Conservation (phyloP, 2,888 invertebrate species). For the Amblyteles armatorius region DNA sequence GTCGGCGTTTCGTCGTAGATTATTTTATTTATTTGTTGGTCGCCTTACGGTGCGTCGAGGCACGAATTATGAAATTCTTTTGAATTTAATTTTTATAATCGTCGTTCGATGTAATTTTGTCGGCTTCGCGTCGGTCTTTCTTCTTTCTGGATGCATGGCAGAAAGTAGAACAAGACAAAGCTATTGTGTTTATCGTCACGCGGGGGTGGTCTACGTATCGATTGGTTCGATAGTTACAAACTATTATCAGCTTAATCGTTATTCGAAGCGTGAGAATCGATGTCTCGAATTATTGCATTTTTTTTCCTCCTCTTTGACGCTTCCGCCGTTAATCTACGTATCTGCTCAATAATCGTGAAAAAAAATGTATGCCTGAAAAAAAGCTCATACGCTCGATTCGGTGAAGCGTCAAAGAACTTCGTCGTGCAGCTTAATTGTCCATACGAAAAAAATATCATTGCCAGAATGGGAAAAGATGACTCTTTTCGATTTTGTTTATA, state of each 20-base stretch:
- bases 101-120: slow-evolving; percentile 14
- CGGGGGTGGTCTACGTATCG: slow-evolving; percentile 7
- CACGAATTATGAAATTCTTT: slow-evolving; percentile 43
- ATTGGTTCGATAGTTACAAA: slow-evolving; percentile 54
- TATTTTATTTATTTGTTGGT: slow-evolving; percentile 62
- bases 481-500: slow-evolving; percentile 24
- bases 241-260: slow-evolving; percentile 49
- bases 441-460: slow-evolving; percentile 36
- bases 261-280: slow-evolving; percentile 25
- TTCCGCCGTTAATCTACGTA: slow-evolving; percentile 21
- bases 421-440: slow-evolving; percentile 52
- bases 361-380: slow-evolving; percentile 1
- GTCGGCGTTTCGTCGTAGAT: slow-evolving; percentile 1
- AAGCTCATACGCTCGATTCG: slow-evolving; percentile 45
- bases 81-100: slow-evolving; percentile 35
- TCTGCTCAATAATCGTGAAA: slow-evolving; percentile 1
- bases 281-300: slow-evolving; percentile 57
- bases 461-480: slow-evolving; percentile 3
- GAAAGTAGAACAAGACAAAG: slow-evolving; percentile 52
- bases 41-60: not conserved
- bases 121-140: slow-evolving; percentile 55
- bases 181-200: slow-evolving; percentile 33
- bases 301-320: slow-evolving; percentile 45
- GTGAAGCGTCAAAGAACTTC: slow-evolving; percentile 48
- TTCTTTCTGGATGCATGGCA: slow-evolving; percentile 59